Base-by-base conservation (phyloP, 2,797 vertebrate species). In the Pseudochromis fuscus region DNA sequence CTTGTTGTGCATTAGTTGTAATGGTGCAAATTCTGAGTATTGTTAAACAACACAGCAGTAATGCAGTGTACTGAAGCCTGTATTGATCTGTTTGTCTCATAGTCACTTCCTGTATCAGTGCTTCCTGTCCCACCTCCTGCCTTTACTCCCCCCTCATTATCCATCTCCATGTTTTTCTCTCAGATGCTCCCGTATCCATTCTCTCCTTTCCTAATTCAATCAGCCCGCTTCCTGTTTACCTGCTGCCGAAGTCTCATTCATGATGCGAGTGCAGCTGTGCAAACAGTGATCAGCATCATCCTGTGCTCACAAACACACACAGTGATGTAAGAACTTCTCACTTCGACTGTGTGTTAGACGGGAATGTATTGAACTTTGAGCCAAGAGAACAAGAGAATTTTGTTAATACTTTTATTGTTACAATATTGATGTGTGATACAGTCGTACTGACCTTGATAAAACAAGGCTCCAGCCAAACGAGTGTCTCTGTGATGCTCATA, bases 151-250 rank as follows among this genome's bases (percentile, higher is more conserved):
- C 19, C 21, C 55, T 49, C 27, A n/a, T 51, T 21, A 67, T 74
- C 56, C 77, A 40, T 77, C 55, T 24, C 60, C 35, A 23, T 55
- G 65, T 35, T 53, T 68, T 53, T 63, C 60, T 74, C 40, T 73
- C 67, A 38, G 61, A 71, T 60, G 46, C 31, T 64, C 49, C 31
- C 11, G 23, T 21, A 66, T 86, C 70, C 28, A 23, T 67, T 79
- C 46, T 42, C 78, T 75, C 63, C 45, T 52, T 49, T 48, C 50
- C 60, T 82, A 86, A 87, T 89, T 86, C 62, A 81, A 89, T 92
- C 76, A 77, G 13, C 1, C 21, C 13, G 57, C 82, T 87, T 88
- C 88, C 88, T 93, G 86, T 90, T 89, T 86, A 88, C 84, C 85
- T 85, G 75, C 60, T 24, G 51, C 50, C 68, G 48, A 59, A 67